phyloP scores from a whole-genome alignment of 64 coral and sea anemone genomes.

The Montipora foliosa region DNA sequence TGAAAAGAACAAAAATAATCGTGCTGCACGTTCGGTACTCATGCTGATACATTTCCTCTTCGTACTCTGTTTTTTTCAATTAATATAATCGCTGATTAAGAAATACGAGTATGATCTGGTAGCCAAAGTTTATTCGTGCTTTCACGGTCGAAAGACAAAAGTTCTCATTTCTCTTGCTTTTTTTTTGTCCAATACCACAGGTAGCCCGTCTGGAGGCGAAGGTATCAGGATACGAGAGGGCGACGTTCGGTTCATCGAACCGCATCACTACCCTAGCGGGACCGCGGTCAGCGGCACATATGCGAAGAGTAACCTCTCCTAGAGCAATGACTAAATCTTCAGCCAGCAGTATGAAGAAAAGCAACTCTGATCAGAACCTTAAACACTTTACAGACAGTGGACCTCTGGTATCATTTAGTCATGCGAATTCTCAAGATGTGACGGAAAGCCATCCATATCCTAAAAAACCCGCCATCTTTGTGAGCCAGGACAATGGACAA shows the following conservation, averaged over 20 bases:
- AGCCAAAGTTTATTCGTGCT: too few species aligned
- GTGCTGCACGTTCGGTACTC: too few species aligned
- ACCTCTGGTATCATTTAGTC: constrained; percentile 12
- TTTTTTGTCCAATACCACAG: constrained; percentile 33
- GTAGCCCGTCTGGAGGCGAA: constrained; percentile 93
- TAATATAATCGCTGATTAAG: too few species aligned
- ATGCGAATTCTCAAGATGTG: neutral
- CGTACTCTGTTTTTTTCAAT: too few species aligned
- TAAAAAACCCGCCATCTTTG: constrained; percentile 14
- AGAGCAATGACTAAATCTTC: constrained; percentile 52
- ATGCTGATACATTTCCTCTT: too few species aligned
- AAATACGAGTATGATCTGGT: too few species aligned
- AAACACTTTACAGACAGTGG: constrained; percentile 4
- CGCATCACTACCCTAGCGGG: constrained; percentile 22
- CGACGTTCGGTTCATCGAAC: constrained; percentile 82
- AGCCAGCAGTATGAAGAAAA: constrained; percentile 75
- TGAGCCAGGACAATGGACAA: constrained; percentile 28
- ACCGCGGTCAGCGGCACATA: constrained; percentile 41
- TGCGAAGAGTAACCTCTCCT: constrained; percentile 90
- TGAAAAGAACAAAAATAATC: too few species aligned
- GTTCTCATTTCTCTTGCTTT: neutral
- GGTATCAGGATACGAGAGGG: constrained; percentile 96
- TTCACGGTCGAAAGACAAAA: too few species aligned
- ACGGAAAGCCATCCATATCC: constrained; percentile 5
- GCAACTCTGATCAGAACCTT: constrained; percentile 64